Base-by-base conservation (phyloP, 2,113 vertebrate species). In the Macrotus californicus region DNA sequence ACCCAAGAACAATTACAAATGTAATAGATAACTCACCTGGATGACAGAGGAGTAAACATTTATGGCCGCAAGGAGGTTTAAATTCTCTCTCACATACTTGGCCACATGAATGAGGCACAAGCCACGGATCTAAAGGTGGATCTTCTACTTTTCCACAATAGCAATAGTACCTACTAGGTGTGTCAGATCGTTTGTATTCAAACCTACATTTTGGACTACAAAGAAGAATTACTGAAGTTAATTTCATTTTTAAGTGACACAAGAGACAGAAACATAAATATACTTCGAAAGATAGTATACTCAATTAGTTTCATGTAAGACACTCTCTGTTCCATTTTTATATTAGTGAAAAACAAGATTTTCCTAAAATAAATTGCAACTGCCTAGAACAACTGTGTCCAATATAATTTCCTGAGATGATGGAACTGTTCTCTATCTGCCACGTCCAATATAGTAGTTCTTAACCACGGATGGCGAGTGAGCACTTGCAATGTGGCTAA, bases 41-140 rank as follows among this genome's bases (percentile, higher is more conserved):
- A 98, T 99, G 99, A 97, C 99, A 99, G 46, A 99, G 99, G 41
- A 99, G 99, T 95, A 99, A 98, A 96, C 99, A 99, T 92, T 98
- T 99, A 98, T 99, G 99, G 82, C 99, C 99, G 98, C 99, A 99
- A 82, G 98, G 34, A 66, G 99, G 99, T 91, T 98, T 99, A 96
- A 99, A 99, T 64, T 99, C 98, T 87, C 98, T 99, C 97, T 99
- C 99, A 97, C 99, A 99, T 85, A 99, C 97, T 90, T 99, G 98
- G 81, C 99, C 99, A n/a, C 99, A 99, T 14, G 99, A 99, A 97
- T 99, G 99, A 97, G 99, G 99, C 54, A 99, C 99, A 79, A 99
- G 98, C 99, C 99, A 99, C 0, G 99, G 99, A 69, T 99, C 99
- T 48, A 99, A 86, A 0, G 98, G 87, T 46, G 99, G 99, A 93